phyloP scores from a whole-genome alignment of 2,797 vertebrate species.

The Macropodus opercularis region DNA sequence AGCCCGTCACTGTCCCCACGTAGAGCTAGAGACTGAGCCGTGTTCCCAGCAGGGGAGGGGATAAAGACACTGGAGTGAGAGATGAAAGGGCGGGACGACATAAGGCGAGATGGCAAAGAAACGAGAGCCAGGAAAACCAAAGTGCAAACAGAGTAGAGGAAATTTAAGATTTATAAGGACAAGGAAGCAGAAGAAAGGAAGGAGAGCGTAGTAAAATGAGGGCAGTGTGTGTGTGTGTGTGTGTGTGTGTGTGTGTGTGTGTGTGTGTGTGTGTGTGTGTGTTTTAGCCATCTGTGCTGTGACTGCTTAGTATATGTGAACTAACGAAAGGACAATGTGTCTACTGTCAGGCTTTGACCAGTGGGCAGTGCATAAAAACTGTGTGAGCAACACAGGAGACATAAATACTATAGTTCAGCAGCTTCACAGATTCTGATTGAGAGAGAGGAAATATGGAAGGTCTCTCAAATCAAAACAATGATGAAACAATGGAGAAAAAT shows the following conservation, averaged over 20 bases:
- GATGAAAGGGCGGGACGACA: constrained; percentile 52
- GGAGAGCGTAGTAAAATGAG: constrained; percentile 14
- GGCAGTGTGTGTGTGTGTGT: constrained; percentile 10
- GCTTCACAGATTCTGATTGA: background rate
- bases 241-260: constrained; percentile 11
- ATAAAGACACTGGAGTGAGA: constrained; percentile 58
- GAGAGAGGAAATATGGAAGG: background rate
- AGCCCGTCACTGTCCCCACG: constrained; percentile 53
- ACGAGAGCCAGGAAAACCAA: background rate
- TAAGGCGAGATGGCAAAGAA: constrained; percentile 23
- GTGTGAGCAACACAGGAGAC: background rate
- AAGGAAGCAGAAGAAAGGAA: constrained; percentile 1
- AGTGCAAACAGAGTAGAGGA: constrained; percentile 23
- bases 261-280: too few species aligned
- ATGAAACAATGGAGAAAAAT: background rate
- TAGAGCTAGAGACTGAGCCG: constrained; percentile 50
- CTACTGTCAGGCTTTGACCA: background rate
- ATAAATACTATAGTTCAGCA: background rate
- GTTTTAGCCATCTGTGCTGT: constrained; percentile 46
- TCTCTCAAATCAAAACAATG: background rate
- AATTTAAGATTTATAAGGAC: constrained; percentile 20
- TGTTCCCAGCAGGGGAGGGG: constrained; percentile 54
- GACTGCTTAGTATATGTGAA: constrained; percentile 12
- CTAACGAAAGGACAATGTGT: constrained; percentile 14
- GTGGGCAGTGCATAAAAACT: background rate